phyloP scores from a whole-genome alignment of 2,797 vertebrate genomes.

The Sciurus vulgaris region DNA sequence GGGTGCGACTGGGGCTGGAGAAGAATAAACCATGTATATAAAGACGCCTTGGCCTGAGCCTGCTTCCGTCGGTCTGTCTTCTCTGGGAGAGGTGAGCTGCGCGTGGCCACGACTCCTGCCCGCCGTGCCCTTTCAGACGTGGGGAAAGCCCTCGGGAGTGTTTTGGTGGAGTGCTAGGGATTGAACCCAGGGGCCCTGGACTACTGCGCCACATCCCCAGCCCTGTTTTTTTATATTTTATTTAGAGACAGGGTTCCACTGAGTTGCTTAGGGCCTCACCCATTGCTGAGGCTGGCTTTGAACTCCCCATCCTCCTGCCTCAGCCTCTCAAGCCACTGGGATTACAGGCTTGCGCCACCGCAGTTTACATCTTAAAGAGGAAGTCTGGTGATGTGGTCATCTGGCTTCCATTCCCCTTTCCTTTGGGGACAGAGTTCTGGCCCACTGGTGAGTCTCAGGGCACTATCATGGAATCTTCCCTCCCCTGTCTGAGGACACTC shows the following conservation, averaged over 20 bases:
- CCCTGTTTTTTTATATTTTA: no score
- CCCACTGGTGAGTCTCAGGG: not conserved
- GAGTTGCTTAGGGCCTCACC: no score
- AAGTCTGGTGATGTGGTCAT: no score
- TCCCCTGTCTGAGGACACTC: not conserved
- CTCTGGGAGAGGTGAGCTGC: not conserved
- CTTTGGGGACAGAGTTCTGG: not conserved
- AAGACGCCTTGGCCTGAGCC: not conserved
- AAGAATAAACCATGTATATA: constrained; percentile 69
- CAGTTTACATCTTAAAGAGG: not conserved
- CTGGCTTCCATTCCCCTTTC: not conserved
- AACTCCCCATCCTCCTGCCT: no score
- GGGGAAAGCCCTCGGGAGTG: not conserved
- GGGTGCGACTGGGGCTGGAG: not conserved
- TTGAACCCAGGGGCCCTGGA: no score
- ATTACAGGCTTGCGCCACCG: no score
- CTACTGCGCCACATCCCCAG: no score
- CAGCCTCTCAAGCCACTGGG: no score
- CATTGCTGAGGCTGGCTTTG: no score
- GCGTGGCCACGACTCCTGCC: not conserved
- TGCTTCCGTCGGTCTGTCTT: constrained; percentile 23
- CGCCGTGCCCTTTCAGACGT: not conserved
- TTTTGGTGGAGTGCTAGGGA: no score
- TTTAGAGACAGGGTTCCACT: no score
- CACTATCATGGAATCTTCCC: no score